Evolutionary conservation across 2,113 vertebrate species (phyloP).

Genomic region (Etia nguti): DNA sequence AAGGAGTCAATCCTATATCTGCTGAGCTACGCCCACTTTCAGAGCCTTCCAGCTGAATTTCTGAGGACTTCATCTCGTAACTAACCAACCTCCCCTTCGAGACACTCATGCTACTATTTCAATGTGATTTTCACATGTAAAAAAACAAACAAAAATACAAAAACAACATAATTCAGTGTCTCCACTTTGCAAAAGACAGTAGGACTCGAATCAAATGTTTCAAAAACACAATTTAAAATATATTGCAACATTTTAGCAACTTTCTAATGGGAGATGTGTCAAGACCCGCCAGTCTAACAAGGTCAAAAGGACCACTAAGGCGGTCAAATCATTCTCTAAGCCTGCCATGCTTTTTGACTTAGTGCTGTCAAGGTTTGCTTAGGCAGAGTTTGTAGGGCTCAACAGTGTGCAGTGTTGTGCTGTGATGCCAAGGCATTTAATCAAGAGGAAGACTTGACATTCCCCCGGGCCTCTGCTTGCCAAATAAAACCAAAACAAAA

Average conservation of each 20-base stretch:
- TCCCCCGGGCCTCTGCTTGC: background rate
- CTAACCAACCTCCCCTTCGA: background rate
- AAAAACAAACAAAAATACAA: background rate
- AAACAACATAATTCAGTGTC: background rate
- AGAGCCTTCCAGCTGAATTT: background rate
- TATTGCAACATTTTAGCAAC: background rate
- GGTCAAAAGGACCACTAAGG: background rate
- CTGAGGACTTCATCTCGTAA: background rate
- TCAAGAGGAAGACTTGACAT: constrained; percentile 44
- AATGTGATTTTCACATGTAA: background rate
- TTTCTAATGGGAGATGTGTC: background rate
- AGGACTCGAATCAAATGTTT: background rate
- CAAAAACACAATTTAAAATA: background rate
- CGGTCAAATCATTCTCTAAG: background rate
- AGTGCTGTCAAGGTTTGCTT: background rate
- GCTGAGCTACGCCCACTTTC: background rate
- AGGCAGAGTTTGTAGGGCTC: background rate
- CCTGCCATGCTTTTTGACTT: background rate
- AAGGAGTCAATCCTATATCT: background rate
- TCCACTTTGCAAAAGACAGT: background rate
- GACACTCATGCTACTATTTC: background rate
- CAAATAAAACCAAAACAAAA: background rate
- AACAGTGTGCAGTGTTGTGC: constrained; percentile 15
- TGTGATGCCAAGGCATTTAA: constrained; percentile 41
- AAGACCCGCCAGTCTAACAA: background rate